Base-by-base conservation (phyloP, 1,140 invertebrate species). In the Rhizoglyphus robini region DNA sequence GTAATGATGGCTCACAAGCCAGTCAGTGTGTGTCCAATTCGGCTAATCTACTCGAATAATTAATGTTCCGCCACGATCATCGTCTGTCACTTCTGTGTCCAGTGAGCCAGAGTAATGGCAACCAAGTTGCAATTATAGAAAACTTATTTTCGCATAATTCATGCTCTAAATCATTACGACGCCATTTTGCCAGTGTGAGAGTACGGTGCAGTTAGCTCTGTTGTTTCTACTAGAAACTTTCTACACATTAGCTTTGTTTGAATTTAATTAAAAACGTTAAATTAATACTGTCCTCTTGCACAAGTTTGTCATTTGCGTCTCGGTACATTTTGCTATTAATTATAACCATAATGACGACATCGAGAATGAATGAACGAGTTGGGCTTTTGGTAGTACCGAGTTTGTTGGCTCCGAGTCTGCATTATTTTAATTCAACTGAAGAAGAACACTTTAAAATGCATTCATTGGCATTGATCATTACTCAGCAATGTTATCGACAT, bases 331-430 rank as follows among this genome's bases (percentile, higher is more conserved):
- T 23, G 8, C 51, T 54, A 54, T 54, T 54, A 54, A 54, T 54
- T 54, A 54, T 54, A 54, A 54, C 51, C 8, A 54, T 54, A 54
- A 54, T 54, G 51, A 54, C 20, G 51, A 32, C 8, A 41, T 41
- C 8, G 23, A 54, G 23, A 54, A 54, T 54, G 51, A 54, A 23
- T 32, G 23, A 5, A 54, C 51, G 8, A 25, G 41, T 23, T 46
- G 41, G 23, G 41, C 23, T 15, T 46, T 46, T 15, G 23, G 15
- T 46, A 23, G 41, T 46, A 23, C 41, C 23, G 41, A n/a, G n/a
- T n/a, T n/a, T n/a, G n/a, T n/a, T n/a, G n/a, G n/a, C n/a, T n/a
- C n/a, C n/a, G n/a, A 11, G 8, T 54, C 8, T 27, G 51, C 51
- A 54, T 54, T 54, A 54, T 54, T 54, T 54, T 54, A 54, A 54